These are phyloP conservation scores for Hypanus sabinus DNA, from an alignment of 2,113 vertebrate species.

Conservation along the genomic window DNA sequence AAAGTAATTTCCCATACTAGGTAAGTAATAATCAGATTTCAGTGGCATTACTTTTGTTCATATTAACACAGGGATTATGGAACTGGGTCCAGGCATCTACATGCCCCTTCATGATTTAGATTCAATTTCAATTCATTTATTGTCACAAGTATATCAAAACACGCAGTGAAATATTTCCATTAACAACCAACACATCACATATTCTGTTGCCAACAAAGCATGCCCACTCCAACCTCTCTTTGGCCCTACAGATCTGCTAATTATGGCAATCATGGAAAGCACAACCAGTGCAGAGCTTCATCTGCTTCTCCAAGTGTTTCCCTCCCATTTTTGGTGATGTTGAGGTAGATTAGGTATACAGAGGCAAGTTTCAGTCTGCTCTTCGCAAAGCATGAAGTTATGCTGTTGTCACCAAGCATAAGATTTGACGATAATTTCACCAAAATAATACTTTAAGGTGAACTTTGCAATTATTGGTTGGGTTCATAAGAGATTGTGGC, in stretches of 20 bases:
- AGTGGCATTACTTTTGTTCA: background rate
- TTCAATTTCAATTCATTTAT: no score
- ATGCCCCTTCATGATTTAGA: no score
- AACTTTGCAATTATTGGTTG: background rate
- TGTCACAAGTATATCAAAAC: no score
- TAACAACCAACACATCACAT: no score
- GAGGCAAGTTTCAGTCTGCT: slow-evolving; percentile 43
- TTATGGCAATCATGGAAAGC: slow-evolving; percentile 48
- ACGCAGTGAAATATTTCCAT: no score
- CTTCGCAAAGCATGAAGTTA: slow-evolving; percentile 44
- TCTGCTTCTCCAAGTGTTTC: slow-evolving; percentile 53
- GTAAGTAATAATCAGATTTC: background rate
- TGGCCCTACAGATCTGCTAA: slow-evolving; percentile 43
- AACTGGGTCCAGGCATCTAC: background rate
- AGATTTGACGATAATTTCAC: slow-evolving; percentile 36
- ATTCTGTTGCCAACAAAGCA: no score
- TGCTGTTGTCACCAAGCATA: slow-evolving; percentile 48
- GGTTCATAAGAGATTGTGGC: background rate
- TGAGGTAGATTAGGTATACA: slow-evolving; percentile 41
- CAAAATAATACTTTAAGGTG: background rate
- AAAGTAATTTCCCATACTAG: background rate
- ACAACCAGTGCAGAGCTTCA: slow-evolving; percentile 39
- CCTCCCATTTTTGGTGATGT: slow-evolving; percentile 44
- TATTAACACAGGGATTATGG: background rate
- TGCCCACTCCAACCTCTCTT: background rate